A percentile compares a stretch with the other conserved stretches of the same genome.
Conservation (phyloP, 1,140 invertebrate species). For the Drosophila repletoides region DNA sequence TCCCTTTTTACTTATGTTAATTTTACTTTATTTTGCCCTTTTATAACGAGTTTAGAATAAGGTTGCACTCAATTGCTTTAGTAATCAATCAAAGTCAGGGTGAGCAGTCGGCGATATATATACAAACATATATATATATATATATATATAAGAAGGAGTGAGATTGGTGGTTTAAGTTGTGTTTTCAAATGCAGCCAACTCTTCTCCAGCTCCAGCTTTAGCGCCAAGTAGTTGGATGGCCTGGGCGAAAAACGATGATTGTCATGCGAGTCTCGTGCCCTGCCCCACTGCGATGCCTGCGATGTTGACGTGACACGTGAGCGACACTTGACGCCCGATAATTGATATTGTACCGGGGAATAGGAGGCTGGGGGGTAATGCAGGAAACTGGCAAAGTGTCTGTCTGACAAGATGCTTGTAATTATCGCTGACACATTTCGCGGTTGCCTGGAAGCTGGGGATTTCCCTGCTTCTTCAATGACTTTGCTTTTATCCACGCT, state of each 20-base stretch:
- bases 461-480: constrained; percentile 7
- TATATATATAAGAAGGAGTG: no score
- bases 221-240: constrained; percentile 2
- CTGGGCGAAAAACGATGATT: constrained; percentile 21
- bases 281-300: constrained; percentile 50
- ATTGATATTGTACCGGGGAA: constrained; percentile 59
- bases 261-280: constrained; percentile 28
- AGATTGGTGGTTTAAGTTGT: constrained; percentile 8
- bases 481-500: no score
- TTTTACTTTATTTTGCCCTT: constrained; percentile 37
- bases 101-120: constrained; percentile 26
- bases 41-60: constrained; percentile 23
- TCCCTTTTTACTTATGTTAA: constrained; percentile 69
- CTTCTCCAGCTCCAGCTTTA: constrained; percentile 1
- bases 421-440: constrained; percentile 60
- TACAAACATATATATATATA: no score
- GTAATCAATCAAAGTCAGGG: constrained; percentile 73
- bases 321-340: constrained; percentile 74
- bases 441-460: background rate
- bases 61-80: constrained; percentile 70
- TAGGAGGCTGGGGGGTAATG: background rate
- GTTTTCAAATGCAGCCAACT: constrained; percentile 44
- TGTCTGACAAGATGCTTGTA: constrained; percentile 50
- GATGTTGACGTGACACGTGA: constrained; percentile 74
- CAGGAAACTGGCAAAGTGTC: background rate